phyloP scores from a whole-genome alignment of 2,888 invertebrate species.

The Platycheirus albimanus region DNA sequence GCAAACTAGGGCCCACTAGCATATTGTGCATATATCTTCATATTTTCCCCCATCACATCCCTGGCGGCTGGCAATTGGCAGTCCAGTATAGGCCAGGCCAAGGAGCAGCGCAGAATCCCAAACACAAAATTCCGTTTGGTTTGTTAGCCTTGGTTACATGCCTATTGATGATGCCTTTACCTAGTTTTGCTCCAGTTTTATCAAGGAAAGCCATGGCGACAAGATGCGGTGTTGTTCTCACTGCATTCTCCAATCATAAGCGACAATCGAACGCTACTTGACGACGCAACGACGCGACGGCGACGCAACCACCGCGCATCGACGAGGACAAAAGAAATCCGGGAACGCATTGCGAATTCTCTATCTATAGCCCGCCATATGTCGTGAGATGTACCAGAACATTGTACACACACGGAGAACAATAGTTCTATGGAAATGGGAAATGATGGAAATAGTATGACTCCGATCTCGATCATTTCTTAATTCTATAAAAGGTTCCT shows the following conservation, averaged over 20 bases:
- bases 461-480: constrained; percentile 71
- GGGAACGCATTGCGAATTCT: constrained; percentile 64
- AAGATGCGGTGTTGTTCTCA: constrained; percentile 49
- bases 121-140: constrained; percentile 66
- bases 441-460: constrained; percentile 44
- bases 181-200: constrained; percentile 72
- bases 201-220: constrained; percentile 40
- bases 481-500: constrained; percentile 72
- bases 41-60: constrained; percentile 39
- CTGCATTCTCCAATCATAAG: constrained; percentile 68
- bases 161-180: constrained; percentile 14
- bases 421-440: constrained; percentile 62
- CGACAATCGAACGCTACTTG: constrained; percentile 58
- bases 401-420: constrained; percentile 38
- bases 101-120: constrained; percentile 17
- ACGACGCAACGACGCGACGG: neutral
- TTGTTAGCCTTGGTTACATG: constrained; percentile 46
- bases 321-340: constrained; percentile 68
- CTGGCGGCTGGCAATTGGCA: too few species aligned
- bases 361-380: constrained; percentile 14
- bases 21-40: constrained; percentile 65
- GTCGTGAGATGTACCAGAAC: neutral
- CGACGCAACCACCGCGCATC: neutral
- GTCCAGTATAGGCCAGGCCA: neutral
- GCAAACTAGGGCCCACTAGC: constrained; percentile 69